Conservation (phyloP, 2,113 vertebrate genomes). For the Donacobius atricapilla region DNA sequence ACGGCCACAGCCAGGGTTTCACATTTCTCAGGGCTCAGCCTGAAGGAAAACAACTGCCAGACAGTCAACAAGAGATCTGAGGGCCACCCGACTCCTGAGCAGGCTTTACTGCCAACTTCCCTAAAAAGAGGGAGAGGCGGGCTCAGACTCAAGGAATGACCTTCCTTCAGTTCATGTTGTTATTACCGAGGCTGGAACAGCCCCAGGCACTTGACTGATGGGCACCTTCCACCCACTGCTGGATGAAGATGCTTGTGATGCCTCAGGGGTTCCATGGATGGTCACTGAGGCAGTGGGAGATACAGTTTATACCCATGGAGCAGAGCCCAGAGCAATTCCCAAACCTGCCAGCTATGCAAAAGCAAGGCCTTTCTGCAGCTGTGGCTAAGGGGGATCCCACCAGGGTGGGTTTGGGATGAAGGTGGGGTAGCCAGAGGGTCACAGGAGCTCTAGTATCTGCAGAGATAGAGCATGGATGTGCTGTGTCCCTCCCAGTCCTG, state of each 20-base stretch:
- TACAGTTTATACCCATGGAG: neutral
- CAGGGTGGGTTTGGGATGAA: neutral
- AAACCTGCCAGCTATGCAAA: neutral
- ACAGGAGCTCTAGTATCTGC: neutral
- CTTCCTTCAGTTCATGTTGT: neutral
- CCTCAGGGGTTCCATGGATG: rapidly evolving
- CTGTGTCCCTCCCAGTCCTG: too few species aligned
- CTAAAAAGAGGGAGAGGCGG: neutral
- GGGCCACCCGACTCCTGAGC: neutral
- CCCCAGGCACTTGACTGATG: neutral
- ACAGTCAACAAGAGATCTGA: constrained; percentile 31
- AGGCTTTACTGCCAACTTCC: neutral
- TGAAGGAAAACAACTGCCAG: constrained; percentile 21
- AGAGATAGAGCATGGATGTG: rapidly evolving
- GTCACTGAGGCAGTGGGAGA: neutral
- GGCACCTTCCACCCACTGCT: neutral
- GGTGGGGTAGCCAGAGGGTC: neutral
- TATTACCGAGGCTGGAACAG: neutral
- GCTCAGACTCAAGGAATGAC: neutral
- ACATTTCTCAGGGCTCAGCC: neutral
- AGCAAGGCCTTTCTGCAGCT: neutral
- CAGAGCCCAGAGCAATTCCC: neutral
- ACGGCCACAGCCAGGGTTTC: neutral
- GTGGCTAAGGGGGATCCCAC: neutral
- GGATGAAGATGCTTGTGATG: neutral